Evolutionary conservation across 2,888 invertebrate species (phyloP).

Genomic region (Cryptus viduatorius): DNA sequence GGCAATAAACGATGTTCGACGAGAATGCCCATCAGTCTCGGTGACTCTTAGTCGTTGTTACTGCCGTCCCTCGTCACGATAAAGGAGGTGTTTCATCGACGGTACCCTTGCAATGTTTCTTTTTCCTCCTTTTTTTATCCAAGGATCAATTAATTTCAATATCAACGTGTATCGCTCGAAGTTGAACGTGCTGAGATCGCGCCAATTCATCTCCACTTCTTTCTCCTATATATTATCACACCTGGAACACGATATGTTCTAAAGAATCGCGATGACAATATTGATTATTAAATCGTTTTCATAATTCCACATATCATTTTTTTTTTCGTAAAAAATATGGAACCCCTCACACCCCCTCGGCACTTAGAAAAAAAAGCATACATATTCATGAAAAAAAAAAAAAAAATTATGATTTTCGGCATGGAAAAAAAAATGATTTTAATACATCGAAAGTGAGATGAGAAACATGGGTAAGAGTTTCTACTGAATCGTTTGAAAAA

Average conservation of each 20-base stretch:
- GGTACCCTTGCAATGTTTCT: background rate
- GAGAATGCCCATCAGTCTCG: constrained; percentile 31
- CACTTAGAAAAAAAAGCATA: too few species aligned
- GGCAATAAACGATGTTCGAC: constrained; percentile 28
- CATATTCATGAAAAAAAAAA: too few species aligned
- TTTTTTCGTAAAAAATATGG: background rate
- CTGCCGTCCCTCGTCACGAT: constrained; percentile 8
- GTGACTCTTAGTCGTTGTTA: constrained; percentile 25
- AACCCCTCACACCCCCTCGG: too few species aligned
- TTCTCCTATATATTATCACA: background rate
- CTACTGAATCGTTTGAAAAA: background rate
- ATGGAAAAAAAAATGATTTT: too few species aligned
- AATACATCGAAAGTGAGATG: too few species aligned
- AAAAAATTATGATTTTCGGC: too few species aligned
- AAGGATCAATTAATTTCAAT: constrained; percentile 53
- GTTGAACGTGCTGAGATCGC: background rate
- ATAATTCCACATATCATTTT: background rate
- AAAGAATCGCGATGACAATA: background rate
- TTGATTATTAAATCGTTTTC: background rate
- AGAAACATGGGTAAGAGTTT: too few species aligned
- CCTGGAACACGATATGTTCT: background rate
- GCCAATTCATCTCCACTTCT: constrained; percentile 8
- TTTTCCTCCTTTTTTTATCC: background rate
- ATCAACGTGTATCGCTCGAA: constrained; percentile 6
- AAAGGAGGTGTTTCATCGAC: constrained; percentile 15